Evolutionary conservation across 2,113 vertebrate species (phyloP), one percentile per base, ranked within the genome.

Genomic region (Tor tambroides): DNA sequence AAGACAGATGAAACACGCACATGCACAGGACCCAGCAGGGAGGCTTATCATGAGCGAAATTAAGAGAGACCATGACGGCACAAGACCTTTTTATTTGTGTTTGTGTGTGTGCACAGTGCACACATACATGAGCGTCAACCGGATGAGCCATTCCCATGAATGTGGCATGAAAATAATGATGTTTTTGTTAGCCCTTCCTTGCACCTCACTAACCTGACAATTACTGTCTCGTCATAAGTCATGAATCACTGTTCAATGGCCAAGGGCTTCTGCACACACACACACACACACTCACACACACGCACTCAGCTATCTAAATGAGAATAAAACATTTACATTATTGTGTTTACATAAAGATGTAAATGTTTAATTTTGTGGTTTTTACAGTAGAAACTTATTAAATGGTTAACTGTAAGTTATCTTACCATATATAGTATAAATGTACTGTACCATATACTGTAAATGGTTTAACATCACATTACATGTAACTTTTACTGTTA

Each of bases 1-100:
- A 86, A 79, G 59, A 59, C 30, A 26, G 75, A 78, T 85, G 75
- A 67, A 82, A 82, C 77, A 72, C 74, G 76, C 84, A 78, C 54
- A 43, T 65, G 21, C 56, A 46, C 65, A 76, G 17, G 28, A 32
- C 23, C 38, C 23, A n/a, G 74, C 19, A 54, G 75, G 56, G 5
- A 38, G 38, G 38, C 32, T 63, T 80, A 41, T 80, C n/a, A 28
- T 82, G 59, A 28, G 8, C 0, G 5, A 15, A 38, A 80, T 23
- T 46, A 63, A 15, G 72, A 6, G 28, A 30, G 11, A 78, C 74
- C 46, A 32, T 61, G 83, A 61, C 23, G 6, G n/a, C 30, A 51
- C 17, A 35, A 63, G 46, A 19, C 46, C 38, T 54, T 35, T 71
- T 49, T 54, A n/a, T 74, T 51, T 43, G 69, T 4, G 14, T 43